phyloP scores from a whole-genome alignment of 2,888 invertebrate genomes.

The Syrphus vitripennis region DNA sequence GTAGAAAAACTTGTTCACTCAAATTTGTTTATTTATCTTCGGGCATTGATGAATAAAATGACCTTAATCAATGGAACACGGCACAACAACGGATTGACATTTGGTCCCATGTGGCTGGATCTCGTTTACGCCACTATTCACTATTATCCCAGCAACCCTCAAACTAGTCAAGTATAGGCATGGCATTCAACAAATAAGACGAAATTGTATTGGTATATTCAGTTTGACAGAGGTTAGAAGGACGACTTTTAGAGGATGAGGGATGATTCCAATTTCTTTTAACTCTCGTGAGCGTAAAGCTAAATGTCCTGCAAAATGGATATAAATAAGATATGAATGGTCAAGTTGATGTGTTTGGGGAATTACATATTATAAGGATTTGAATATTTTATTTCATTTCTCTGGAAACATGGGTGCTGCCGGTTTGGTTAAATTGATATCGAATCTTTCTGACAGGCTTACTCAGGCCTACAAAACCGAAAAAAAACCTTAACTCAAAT shows the following conservation, averaged over 20 bases:
- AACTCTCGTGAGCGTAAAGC: slow-evolving; percentile 19
- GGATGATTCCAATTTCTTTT: slow-evolving; percentile 51
- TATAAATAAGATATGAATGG: slow-evolving; percentile 73
- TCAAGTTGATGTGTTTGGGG: slow-evolving; percentile 71
- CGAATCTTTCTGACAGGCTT: neutral
- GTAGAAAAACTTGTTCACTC: slow-evolving; percentile 55
- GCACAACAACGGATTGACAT: slow-evolving; percentile 73
- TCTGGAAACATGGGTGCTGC: neutral
- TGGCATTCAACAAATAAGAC: slow-evolving; percentile 50
- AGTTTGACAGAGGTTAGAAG: slow-evolving; percentile 56
- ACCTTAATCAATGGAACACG: slow-evolving; percentile 78
- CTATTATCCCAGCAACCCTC: slow-evolving; percentile 39
- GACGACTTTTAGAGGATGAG: slow-evolving; percentile 45
- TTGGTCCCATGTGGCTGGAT: slow-evolving; percentile 76
- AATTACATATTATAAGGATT: slow-evolving; percentile 44
- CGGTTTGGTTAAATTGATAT: neutral
- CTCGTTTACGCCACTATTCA: slow-evolving; percentile 61
- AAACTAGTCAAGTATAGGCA: neutral
- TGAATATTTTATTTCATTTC: slow-evolving; percentile 60
- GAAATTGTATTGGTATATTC: slow-evolving; percentile 40
- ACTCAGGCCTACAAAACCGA: neutral
- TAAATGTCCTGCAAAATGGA: slow-evolving; percentile 52
- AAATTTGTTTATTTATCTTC: slow-evolving; percentile 73
- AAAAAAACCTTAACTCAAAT: neutral
- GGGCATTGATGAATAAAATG: slow-evolving; percentile 77